Evolutionary conservation across 2,113 vertebrate genomes (phyloP).

Genomic region (Coracopsis vasa): DNA sequence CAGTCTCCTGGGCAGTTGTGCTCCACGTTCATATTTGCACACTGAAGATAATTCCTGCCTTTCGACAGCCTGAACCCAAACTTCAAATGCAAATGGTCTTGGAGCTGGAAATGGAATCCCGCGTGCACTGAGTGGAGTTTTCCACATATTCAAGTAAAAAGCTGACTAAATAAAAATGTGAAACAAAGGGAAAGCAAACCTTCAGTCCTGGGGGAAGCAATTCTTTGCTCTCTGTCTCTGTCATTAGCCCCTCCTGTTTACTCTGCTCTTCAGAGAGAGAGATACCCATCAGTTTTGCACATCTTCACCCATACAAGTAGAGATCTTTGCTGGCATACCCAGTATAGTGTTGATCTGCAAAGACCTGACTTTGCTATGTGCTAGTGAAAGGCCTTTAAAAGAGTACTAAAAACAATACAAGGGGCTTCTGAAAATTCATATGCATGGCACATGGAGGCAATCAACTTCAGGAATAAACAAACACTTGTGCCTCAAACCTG

Average conservation of each 20-base stretch:
- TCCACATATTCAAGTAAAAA: background rate
- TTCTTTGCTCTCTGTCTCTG: background rate
- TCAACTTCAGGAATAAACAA: background rate
- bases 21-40: conserved; percentile 10
- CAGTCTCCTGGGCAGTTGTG: conserved; percentile 15
- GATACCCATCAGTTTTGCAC: background rate
- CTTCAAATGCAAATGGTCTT: background rate
- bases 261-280: background rate
- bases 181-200: background rate
- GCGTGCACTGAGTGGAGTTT: background rate
- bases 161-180: background rate
- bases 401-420: background rate
- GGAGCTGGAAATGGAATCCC: background rate
- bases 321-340: background rate
- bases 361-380: background rate
- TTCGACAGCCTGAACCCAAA: background rate
- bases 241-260: background rate
- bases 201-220: background rate
- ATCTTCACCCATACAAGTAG: background rate
- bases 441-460: background rate
- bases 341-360: background rate
- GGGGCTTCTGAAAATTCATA: background rate
- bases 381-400: background rate
- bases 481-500: background rate
- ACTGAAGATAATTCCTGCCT: conserved; percentile 2